A percentile compares a stretch with the other conserved stretches of the same genome.
Conservation (phyloP, 1,140 invertebrate genomes). For the Mamestra configurata region DNA sequence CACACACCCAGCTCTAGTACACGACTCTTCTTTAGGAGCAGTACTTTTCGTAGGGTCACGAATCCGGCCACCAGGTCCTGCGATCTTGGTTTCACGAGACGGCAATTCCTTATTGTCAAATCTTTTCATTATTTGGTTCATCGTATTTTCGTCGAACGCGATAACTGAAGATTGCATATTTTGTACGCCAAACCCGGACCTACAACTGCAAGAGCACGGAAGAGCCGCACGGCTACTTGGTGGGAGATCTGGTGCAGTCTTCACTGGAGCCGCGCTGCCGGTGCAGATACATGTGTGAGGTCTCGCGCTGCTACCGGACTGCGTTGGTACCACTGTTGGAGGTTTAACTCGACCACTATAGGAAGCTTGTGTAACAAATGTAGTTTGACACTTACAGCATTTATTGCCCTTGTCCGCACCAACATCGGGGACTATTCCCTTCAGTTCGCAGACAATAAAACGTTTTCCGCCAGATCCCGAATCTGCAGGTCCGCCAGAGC, state of each 20-base stretch:
- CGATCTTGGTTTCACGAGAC: conserved; percentile 46
- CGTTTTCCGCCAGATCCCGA: conserved; percentile 67
- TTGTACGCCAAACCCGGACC: not conserved
- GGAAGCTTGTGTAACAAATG: conserved; percentile 20
- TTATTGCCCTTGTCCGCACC: conserved; percentile 64
- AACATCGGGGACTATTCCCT: conserved; percentile 70
- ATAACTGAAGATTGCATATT: conserved; percentile 54
- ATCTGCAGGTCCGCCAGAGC: conserved; percentile 53
- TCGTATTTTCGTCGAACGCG: conserved; percentile 67
- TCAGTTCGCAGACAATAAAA: conserved; percentile 83
- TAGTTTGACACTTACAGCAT: conserved; percentile 76
- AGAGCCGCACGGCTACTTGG: not conserved
- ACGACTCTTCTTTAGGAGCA: conserved; percentile 65
- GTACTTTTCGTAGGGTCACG: conserved; percentile 56
- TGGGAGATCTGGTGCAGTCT: not conserved
- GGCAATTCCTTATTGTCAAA: conserved; percentile 71
- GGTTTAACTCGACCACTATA: conserved; percentile 7
- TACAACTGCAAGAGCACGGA: conserved; percentile 49
- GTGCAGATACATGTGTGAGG: conserved; percentile 25
- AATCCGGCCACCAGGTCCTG: conserved; percentile 56
- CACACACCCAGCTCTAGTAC: conserved; percentile 73
- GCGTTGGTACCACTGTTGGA: not conserved
- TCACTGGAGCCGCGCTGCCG: not conserved
- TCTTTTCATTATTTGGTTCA: conserved; percentile 63
- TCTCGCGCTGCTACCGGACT: not conserved